Evolutionary conservation across 2,888 invertebrate species (phyloP).

Genomic region (Zaprionus lineosus): DNA sequence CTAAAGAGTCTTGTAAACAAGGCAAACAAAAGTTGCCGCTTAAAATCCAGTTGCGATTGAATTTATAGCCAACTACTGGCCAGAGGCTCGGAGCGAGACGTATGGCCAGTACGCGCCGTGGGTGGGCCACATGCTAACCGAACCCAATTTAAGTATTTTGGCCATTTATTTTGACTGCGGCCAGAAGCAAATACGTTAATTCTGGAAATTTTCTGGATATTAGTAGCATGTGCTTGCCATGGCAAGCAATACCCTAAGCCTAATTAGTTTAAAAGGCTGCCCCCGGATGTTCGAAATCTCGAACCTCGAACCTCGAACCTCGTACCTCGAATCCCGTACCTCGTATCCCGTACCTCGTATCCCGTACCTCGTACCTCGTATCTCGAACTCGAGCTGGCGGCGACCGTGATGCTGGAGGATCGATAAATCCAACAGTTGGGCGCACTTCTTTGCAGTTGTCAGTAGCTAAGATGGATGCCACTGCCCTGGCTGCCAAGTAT

Average conservation of each 20-base stretch:
- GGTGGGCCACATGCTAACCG: conserved; percentile 3
- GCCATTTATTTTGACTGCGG: conserved; percentile 58
- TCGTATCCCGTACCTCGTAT: neutral
- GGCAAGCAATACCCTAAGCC: conserved; percentile 30
- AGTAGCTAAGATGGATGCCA: conserved; percentile 63
- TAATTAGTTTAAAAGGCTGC: conserved; percentile 74
- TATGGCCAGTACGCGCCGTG: neutral
- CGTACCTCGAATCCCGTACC: no score
- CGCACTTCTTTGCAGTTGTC: conserved; percentile 68
- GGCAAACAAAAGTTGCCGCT: conserved; percentile 60
- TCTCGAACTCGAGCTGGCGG: neutral
- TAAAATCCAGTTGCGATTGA: conserved; percentile 55
- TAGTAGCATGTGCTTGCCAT: conserved; percentile 45
- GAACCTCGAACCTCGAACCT: neutral
- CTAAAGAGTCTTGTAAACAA: conserved; percentile 57
- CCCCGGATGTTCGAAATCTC: neutral
- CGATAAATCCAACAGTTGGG: conserved; percentile 67
- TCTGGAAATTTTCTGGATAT: conserved; percentile 50
- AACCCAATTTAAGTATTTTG: conserved; percentile 37
- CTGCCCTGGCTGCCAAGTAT: conserved; percentile 55
- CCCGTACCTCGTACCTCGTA: neutral
- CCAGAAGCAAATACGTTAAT: conserved; percentile 73
- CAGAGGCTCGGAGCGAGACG: conserved; percentile 8
- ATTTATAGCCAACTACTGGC: conserved; percentile 68
- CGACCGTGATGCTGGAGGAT: conserved; percentile 30